phyloP scores from a whole-genome alignment of 2,888 invertebrate species.

The Harpagoxenus sublaevis region DNA sequence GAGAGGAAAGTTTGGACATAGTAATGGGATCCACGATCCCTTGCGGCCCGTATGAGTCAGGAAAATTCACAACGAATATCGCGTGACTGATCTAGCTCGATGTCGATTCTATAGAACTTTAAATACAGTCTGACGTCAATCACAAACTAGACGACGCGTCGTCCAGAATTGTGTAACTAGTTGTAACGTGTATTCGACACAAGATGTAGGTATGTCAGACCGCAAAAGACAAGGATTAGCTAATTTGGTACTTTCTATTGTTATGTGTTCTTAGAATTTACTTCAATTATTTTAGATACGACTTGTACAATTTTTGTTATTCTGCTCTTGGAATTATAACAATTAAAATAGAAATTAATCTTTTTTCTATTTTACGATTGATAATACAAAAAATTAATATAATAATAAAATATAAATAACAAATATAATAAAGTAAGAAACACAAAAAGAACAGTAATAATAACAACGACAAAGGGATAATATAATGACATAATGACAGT shows the following conservation, averaged over 20 bases:
- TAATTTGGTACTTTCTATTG: neutral
- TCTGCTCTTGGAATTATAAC: neutral
- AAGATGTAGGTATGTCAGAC: neutral
- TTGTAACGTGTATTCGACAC: neutral
- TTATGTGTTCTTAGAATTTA: neutral
- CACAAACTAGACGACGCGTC: slow-evolving; percentile 41
- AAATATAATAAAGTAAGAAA: neutral
- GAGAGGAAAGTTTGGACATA: neutral
- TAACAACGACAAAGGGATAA: too few species aligned
- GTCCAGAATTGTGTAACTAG: slow-evolving; percentile 27
- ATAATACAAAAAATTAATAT: neutral
- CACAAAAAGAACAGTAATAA: too few species aligned
- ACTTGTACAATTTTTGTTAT: neutral
- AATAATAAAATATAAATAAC: neutral
- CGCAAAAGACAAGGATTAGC: slow-evolving; percentile 12
- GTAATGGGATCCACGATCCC: slow-evolving; percentile 49
- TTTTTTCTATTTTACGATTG: neutral
- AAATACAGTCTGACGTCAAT: slow-evolving; percentile 59
- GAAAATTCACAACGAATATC: slow-evolving; percentile 43
- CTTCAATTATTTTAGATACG: neutral
- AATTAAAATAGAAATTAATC: neutral
- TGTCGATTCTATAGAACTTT: slow-evolving; percentile 44
- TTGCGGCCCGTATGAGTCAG: slow-evolving; percentile 3
- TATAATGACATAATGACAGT: too few species aligned
- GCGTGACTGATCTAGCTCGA: slow-evolving; percentile 38